Conservation (phyloP, 2,797 vertebrate genomes). For the Spheniscus humboldti region DNA sequence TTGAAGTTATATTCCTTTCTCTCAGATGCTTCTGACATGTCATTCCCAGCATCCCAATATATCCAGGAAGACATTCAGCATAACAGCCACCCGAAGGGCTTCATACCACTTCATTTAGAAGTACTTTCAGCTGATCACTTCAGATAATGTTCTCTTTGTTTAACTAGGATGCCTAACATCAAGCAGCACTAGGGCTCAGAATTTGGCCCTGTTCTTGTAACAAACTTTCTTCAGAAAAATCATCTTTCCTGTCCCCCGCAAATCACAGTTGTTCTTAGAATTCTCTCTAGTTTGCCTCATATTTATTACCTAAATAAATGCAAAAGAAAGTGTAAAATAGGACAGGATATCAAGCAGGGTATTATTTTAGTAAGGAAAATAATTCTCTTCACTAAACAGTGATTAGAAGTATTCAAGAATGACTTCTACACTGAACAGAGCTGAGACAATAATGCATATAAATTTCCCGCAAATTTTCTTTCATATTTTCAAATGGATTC, state of each 20-base stretch:
- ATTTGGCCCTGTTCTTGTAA: not conserved
- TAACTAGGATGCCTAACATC: not conserved
- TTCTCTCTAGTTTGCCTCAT: not conserved
- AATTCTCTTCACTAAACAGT: not conserved
- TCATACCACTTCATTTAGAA: not conserved
- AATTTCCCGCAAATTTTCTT: not conserved
- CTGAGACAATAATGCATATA: not conserved
- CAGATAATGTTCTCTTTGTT: not conserved
- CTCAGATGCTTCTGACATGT: not conserved
- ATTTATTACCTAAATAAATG: not conserved
- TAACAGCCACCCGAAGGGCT: not conserved
- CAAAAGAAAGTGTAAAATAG: not conserved
- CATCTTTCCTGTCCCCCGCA: not conserved
- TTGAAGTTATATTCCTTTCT: not conserved
- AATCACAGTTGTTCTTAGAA: not conserved
- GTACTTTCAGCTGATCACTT: not conserved
- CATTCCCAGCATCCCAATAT: not conserved
- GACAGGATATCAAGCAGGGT: not conserved
- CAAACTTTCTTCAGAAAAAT: not conserved
- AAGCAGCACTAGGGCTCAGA: not conserved
- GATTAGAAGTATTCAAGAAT: not conserved
- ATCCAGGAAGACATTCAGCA: not conserved
- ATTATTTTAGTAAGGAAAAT: not conserved
- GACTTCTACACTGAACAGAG: not conserved
- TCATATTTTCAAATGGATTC: not conserved